Evolutionary conservation across 2,888 invertebrate genomes (phyloP), one percentile per base, ranked within the genome.

Genomic region (Eumacrocentrus americanus): DNA sequence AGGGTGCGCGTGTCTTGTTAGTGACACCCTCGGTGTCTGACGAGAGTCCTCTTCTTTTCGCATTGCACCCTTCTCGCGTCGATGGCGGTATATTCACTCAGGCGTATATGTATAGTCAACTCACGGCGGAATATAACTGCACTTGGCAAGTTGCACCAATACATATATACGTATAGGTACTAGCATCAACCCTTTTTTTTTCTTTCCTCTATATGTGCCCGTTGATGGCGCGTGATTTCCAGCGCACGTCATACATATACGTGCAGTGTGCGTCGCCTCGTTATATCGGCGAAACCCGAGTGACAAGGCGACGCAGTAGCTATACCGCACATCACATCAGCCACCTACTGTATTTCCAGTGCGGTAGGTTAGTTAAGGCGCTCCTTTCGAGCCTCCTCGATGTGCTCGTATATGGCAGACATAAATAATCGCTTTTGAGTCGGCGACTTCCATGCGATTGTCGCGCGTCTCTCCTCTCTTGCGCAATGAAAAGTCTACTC

Each of bases 1-100:
- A 71, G 66, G 72, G 72, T 72, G 70, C 72, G 73, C 71, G 75
- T 74, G 77, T 79, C 79, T 79, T 79, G 80, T 80, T 80, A 80
- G 78, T 75, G 73, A 80, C 80, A 80, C 79, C 78, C 80, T 75
- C 72, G 77, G 77, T 72, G 76, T 77, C 74, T 76, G 71, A 76
- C 73, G 75, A 78, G 76, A 73, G 75, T 67, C 71, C 76, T 78
- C 74, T 75, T 75, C 60, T 55, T 56, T 62, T 61, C 60, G 37
- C 55, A 54, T n/a, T n/a, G n/a, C 52, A 50, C 61, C 58, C 60
- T 42, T 57, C 58, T 38, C 60, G 54, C 55, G 11, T 59, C 59
- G 51, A 34, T 62, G 51, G 51, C 46, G 59, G 42, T 54, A 22
- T 54, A 53, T 53, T 44, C 25, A 5, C 22, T 44, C 22, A 44